A percentile compares a stretch with the other conserved stretches of the same genome.
phyloP scores from a whole-genome alignment of 2,113 vertebrate genomes.

The Atherinomorus stipes region DNA sequence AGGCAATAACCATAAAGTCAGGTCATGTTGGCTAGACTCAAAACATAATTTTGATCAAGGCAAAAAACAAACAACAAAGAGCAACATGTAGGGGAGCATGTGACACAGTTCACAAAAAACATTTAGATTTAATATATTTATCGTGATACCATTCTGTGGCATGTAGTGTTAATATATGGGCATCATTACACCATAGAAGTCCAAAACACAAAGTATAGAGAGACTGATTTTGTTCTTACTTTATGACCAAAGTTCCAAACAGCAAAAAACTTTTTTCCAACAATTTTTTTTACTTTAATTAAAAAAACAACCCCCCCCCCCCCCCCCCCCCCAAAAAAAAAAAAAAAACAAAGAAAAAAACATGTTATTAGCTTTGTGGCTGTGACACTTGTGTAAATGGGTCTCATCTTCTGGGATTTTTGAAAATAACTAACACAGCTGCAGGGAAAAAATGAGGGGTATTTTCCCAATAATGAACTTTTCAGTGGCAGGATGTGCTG shows the following conservation, averaged over 20 bases:
- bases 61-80: not conserved
- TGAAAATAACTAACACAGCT: slow-evolving; percentile 53
- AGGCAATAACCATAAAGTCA: no score
- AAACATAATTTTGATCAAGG: not conserved
- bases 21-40: no score
- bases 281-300: no score
- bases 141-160: not conserved
- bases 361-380: slow-evolving; percentile 12
- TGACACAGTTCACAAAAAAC: not conserved
- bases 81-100: not conserved
- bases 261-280: not conserved
- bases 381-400: slow-evolving; percentile 49
- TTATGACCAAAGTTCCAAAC: not conserved
- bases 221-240: slow-evolving; percentile 15
- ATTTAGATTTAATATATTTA: slow-evolving; percentile 22
- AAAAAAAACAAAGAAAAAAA: not conserved
- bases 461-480: slow-evolving; percentile 63
- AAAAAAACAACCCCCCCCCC: no score
- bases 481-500: slow-evolving; percentile 68
- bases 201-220: slow-evolving; percentile 3
- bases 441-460: slow-evolving; percentile 23
- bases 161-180: not conserved
- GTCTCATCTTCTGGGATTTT: slow-evolving; percentile 37
- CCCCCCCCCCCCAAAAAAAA: not conserved
- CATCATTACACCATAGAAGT: not conserved